Conservation (phyloP, 1,140 invertebrate genomes). For the Ooceraea biroi region DNA sequence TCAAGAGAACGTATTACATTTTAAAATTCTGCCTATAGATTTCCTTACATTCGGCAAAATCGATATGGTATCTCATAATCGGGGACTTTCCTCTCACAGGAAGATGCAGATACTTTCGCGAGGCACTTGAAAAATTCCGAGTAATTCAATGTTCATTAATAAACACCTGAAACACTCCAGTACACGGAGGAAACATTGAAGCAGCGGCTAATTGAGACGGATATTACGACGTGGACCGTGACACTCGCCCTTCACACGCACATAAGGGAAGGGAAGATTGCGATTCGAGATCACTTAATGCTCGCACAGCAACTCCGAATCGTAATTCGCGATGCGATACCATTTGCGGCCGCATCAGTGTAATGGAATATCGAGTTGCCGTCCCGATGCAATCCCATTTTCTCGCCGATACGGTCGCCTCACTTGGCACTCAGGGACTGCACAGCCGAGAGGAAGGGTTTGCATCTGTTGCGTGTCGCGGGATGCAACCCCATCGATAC, state of each 20-base stretch:
- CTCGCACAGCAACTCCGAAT: constrained; percentile 23
- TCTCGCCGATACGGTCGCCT: constrained; percentile 21
- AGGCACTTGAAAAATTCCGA: background rate
- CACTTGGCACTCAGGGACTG: constrained; percentile 16
- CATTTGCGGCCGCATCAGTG: constrained; percentile 52
- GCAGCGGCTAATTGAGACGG: background rate
- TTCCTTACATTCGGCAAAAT: no score
- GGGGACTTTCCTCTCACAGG: no score
- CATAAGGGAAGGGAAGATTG: constrained; percentile 7
- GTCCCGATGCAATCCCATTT: constrained; percentile 53
- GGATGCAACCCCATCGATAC: constrained; percentile 38
- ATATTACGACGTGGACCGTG: no score
- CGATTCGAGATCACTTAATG: constrained; percentile 34
- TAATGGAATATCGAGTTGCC: constrained; percentile 74
- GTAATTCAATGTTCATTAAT: background rate
- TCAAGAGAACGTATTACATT: no score
- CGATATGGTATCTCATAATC: no score
- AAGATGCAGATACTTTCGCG: no score
- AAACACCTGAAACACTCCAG: background rate
- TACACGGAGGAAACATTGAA: background rate
- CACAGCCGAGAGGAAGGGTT: constrained; percentile 39
- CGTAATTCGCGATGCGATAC: constrained; percentile 43
- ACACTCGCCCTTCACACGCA: background rate
- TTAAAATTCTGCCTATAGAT: no score
- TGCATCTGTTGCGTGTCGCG: constrained; percentile 49